Percentiles rank a stretch among this genome's conserved stretches.
phyloP scores from a whole-genome alignment of 1,140 invertebrate genomes.

The Elymnias hypermnestra region DNA sequence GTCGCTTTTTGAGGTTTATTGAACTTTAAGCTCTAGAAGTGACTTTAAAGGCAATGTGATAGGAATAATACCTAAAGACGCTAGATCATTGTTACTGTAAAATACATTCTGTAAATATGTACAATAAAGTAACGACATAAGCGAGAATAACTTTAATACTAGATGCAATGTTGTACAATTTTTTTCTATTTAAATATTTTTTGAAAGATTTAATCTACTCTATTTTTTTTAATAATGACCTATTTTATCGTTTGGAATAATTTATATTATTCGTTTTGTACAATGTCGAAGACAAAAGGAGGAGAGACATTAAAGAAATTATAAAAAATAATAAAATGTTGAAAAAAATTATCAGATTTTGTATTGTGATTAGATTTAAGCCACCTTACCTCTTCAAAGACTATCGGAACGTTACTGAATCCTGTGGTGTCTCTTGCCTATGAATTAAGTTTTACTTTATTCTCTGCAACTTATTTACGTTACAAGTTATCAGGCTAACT shows the following conservation, averaged over 20 bases:
- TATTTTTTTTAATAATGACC: constrained; percentile 68
- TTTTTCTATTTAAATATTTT: constrained; percentile 72
- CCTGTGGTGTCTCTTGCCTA: constrained; percentile 34
- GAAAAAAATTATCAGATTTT: constrained; percentile 64
- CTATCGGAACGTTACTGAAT: constrained; percentile 47
- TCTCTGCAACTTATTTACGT: background rate
- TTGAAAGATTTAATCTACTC: constrained; percentile 74
- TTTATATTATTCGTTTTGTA: constrained; percentile 74
- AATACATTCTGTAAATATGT: constrained; percentile 74
- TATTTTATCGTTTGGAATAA: constrained; percentile 75
- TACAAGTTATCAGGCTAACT: no score
- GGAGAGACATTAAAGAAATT: constrained; percentile 69
- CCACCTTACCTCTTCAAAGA: constrained; percentile 39
- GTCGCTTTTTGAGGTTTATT: constrained; percentile 16
- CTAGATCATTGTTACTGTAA: constrained; percentile 74
- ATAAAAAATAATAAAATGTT: constrained; percentile 72
- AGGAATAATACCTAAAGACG: constrained; percentile 72
- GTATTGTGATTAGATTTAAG: constrained; percentile 49
- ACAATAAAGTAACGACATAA: constrained; percentile 68
- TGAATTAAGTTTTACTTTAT: constrained; percentile 34
- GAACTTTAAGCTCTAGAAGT: constrained; percentile 24
- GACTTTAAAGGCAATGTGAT: constrained; percentile 64
- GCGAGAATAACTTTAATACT: constrained; percentile 69
- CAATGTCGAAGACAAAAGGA: constrained; percentile 66
- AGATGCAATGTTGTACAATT: constrained; percentile 75